Percentiles rank a stretch among this genome's conserved stretches.
Evolutionary conservation across 30 jellyfish, hydroid and myxozoan genomes (phyloP).

Genomic region (Hydractinia symbiolongicarpus): DNA sequence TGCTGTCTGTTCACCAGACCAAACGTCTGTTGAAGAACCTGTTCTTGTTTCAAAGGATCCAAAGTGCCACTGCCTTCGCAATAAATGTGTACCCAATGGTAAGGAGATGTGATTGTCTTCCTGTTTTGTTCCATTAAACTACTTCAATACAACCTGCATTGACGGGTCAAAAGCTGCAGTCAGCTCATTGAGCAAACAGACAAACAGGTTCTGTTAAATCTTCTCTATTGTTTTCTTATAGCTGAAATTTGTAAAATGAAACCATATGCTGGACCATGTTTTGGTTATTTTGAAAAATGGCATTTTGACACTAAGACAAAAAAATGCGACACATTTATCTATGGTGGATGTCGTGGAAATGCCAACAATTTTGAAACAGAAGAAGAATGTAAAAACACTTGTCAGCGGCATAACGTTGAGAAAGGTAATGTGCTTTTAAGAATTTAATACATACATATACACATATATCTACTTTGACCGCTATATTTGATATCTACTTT

Average conservation of each 20-base stretch:
- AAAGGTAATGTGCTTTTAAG: slow-evolving; percentile 3
- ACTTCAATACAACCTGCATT: too few relatives aligned
- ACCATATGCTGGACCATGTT: slow-evolving; percentile 58
- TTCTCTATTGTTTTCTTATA: not conserved
- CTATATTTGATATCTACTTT: not conserved
- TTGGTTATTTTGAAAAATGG: slow-evolving; percentile 58
- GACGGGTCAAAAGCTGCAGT: too few relatives aligned
- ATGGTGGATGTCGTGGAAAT: slow-evolving; percentile 84
- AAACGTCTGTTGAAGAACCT: slow-evolving; percentile 12
- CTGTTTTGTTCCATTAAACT: too few relatives aligned
- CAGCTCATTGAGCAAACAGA: too few relatives aligned
- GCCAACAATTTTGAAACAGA: slow-evolving; percentile 47
- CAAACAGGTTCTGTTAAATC: too few relatives aligned
- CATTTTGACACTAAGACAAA: slow-evolving; percentile 24
- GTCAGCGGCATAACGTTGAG: not conserved
- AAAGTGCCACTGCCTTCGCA: slow-evolving; percentile 34
- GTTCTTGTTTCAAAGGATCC: slow-evolving; percentile 27
- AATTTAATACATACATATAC: not conserved
- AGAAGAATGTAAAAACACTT: slow-evolving; percentile 22
- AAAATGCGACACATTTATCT: slow-evolving; percentile 37
- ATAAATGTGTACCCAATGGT: slow-evolving; percentile 30
- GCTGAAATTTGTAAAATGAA: slow-evolving; percentile 46
- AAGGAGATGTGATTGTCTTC: not conserved
- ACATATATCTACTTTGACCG: not conserved
- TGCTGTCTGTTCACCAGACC: slow-evolving; percentile 24